A percentile compares a stretch with the other conserved stretches of the same genome.
phyloP scores from a whole-genome alignment of 2,797 vertebrate genomes.

The Discoglossus pictus region DNA sequence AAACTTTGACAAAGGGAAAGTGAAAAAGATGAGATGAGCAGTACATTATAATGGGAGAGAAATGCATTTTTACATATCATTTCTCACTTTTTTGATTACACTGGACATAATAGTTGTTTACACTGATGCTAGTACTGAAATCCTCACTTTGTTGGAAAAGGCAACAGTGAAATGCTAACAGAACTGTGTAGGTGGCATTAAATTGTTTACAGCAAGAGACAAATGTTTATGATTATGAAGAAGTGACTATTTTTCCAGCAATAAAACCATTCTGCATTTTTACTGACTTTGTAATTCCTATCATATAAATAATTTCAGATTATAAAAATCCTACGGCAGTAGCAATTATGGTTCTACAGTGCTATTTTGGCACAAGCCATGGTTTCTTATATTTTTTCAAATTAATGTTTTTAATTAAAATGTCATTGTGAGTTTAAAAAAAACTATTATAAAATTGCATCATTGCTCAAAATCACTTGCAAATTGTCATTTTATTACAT shows the following conservation, averaged over 20 bases:
- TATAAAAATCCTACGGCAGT: background rate
- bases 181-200: too few relatives aligned
- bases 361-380: slow-evolving; percentile 12
- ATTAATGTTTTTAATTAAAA: slow-evolving; percentile 34
- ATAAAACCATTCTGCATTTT: slow-evolving; percentile 5
- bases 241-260: slow-evolving; percentile 30
- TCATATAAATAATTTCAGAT: too few relatives aligned
- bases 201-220: background rate
- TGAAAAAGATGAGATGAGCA: too few relatives aligned
- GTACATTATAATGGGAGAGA: too few relatives aligned
- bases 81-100: too few relatives aligned
- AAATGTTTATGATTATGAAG: slow-evolving; percentile 13
- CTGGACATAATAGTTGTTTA: too few relatives aligned
- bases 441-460: slow-evolving; percentile 29
- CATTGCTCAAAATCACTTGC: slow-evolving; percentile 31
- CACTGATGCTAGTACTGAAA: too few relatives aligned
- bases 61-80: too few relatives aligned
- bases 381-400: slow-evolving; percentile 12
- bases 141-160: too few relatives aligned
- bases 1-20: too few relatives aligned
- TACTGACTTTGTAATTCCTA: slow-evolving; percentile 5
- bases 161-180: too few relatives aligned
- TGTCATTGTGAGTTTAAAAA: slow-evolving; percentile 3
- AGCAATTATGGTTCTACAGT: slow-evolving; percentile 1
- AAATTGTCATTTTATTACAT: slow-evolving; percentile 20